Evolutionary conservation across 2,888 invertebrate species (phyloP), one percentile per base, ranked within the genome.

Genomic region (Lithodes maja): DNA sequence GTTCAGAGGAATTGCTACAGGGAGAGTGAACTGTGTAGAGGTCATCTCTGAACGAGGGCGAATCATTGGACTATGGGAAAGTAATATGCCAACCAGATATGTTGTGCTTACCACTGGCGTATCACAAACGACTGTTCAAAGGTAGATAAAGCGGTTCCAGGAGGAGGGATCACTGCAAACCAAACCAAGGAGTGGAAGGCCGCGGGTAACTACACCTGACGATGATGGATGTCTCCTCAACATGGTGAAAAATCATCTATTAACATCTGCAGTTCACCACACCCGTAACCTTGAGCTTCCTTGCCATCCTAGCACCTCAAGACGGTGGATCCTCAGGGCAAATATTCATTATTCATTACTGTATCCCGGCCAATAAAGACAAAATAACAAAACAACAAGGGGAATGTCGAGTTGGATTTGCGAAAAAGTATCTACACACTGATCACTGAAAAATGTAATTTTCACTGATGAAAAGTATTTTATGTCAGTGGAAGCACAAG

Each of bases 181-280:
- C 78, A 78, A 78, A 78, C 49, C 78, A 78, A 78, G 78, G 78
- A 52, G 50, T 49, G 78, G 78, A 78, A 78, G 78, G 50, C 78
- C 78, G 2, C 49, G 78, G 50, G 50, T 78, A 49, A 78, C 78
- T 78, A 78, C 78, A 78, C 53, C 78, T 49, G 78, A 33, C 78
- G 78, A 78, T 78, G 78, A 78, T 52, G 53, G 0, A 0, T n/a
- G 1, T 1, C 33, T 78, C 1, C 2, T 78, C 1, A 49, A 78
- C 53, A 50, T 50, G 3, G 50, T 78, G n/a, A 50, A 49, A 52
- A 12, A 78, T 50, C 50, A 78, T 3, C 78, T 9, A 49, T 52
- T 78, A 52, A 78, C 78, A 52, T 78, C 78, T 2, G n/a, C 5
- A 78, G 78, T 78, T 52, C 52, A 78, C 12, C 78, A 78, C 53